These are phyloP conservation scores for Eupsittula cactorum DNA, from an alignment of 2,113 vertebrate species.

Conservation along the genomic window DNA sequence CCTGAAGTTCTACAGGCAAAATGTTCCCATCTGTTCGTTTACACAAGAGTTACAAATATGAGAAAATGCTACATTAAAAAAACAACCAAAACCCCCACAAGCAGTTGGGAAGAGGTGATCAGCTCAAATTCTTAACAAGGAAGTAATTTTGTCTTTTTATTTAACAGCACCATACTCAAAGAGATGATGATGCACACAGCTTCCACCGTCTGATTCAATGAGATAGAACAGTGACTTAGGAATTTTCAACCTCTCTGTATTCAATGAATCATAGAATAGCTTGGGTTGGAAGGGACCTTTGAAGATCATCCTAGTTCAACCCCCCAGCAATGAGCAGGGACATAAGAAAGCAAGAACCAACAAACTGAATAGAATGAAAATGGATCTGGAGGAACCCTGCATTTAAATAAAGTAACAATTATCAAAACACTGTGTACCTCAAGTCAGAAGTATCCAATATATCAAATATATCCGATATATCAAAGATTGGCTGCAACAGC, in stretches of 20 bases:
- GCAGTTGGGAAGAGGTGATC: background rate
- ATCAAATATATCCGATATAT: background rate
- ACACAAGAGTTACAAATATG: background rate
- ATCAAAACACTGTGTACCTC: background rate
- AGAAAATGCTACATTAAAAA: background rate
- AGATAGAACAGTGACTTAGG: background rate
- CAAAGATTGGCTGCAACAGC: background rate
- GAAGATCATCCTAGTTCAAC: background rate
- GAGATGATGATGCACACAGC: background rate
- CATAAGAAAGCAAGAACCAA: background rate
- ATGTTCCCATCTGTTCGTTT: conserved; percentile 9
- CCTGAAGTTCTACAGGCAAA: background rate
- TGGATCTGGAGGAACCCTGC: background rate
- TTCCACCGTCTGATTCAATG: background rate
- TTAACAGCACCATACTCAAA: background rate
- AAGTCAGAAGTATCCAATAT: background rate
- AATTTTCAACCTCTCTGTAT: background rate
- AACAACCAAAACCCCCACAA: background rate
- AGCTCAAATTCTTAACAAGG: conserved; percentile 10
- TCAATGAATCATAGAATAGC: background rate
- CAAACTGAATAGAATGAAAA: background rate
- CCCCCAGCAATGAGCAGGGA: background rate
- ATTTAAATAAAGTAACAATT: background rate
- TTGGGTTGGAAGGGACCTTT: background rate
- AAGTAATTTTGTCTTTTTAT: background rate